Conservation (phyloP, 2,113 vertebrate species). For the Rattus norvegicus region GRCr8 NC_086030.1:50081501-50082000, state of each 20-base stretch:
- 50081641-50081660: background rate
- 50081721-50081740: background rate
- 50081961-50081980: background rate
- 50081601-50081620: accelerated
- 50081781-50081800: background rate
- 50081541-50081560: background rate
- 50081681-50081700: background rate
- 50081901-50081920: background rate
- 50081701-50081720: background rate
- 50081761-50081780: background rate
- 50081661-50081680: background rate
- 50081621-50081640: slow-evolving; percentile 71
- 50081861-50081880: background rate
- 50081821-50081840: background rate
- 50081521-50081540: accelerated
- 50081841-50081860: background rate
- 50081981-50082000: background rate
- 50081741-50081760: background rate
- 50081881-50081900: too few relatives aligned
- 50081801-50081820: background rate
- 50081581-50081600: background rate
- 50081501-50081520: background rate
- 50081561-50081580: background rate
- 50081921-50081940: background rate
- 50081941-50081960: background rate